Evolutionary conservation across 2,888 invertebrate genomes (phyloP), one percentile per base, ranked within the genome.

Genomic region (Ochropleura plecta): DNA sequence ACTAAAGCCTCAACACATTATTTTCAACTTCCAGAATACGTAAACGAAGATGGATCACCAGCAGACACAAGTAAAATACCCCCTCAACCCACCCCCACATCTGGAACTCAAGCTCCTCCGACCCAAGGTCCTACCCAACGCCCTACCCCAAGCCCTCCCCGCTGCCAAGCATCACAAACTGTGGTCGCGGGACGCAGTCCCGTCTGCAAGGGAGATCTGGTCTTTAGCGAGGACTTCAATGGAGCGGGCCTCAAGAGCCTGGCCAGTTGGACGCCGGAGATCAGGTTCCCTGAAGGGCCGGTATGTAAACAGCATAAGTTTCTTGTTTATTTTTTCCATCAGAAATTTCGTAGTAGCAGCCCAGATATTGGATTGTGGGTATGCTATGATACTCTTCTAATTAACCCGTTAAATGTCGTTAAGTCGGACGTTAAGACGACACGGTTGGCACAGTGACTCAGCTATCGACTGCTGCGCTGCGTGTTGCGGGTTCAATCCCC

Each of bases 161-260:
- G 67, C 1, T 94, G 95, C 83, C 78, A 85, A 44, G 57, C 71
- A 0, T 94, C 95, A 0, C 69, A 76, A 44, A 95, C 94, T 0
- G 85, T 83, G 40, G 92, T 96, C 1, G 89, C 89, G 18, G 94
- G 93, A 0, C 76, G 81, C 3, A 81, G 78, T 10, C 73, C 88
- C 0, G 88, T 95, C 30, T 97, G 97, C 86, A 90, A 94, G 40
- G 97, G 97, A 4, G 92, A 95, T 20, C 90, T 97, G 46, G 93
- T 98, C 64, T 98, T 98, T 83, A 93, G 95, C 42, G 97, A 98
- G 55, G 95, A 97, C 40, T 98, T 98, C 84, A 90, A 92, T 7
- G 91, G 90, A 65, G 76, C 78, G 10, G 88, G 90, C 88, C 62
- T 94, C n/a, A 86, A 90, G 42, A 92, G 93, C 14, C 80, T 93